phyloP scores from a whole-genome alignment of 1,140 invertebrate species.

The Grapholita molesta region DNA sequence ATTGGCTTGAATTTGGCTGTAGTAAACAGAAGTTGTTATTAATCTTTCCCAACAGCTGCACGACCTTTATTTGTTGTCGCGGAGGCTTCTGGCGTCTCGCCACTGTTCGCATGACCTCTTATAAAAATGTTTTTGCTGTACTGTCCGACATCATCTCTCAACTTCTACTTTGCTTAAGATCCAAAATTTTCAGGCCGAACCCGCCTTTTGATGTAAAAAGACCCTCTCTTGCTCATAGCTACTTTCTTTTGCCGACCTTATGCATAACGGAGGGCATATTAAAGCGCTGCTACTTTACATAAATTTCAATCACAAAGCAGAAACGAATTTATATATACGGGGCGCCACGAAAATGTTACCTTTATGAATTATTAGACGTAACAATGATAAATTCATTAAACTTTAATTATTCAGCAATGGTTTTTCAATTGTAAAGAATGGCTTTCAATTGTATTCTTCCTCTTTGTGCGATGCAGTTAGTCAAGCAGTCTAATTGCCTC shows the following conservation, averaged over 20 bases:
- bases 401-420: slow-evolving; percentile 33
- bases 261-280: slow-evolving; percentile 14
- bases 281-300: slow-evolving; percentile 18
- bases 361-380: slow-evolving; percentile 30
- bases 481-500: slow-evolving; percentile 1
- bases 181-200: neutral
- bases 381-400: slow-evolving; percentile 35
- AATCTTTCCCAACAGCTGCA: slow-evolving; percentile 51
- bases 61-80: slow-evolving; percentile 67
- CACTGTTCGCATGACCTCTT: slow-evolving; percentile 39
- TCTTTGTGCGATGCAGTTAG: neutral
- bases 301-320: slow-evolving; percentile 13
- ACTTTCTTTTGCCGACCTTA: slow-evolving; percentile 15
- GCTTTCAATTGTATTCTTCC: neutral
- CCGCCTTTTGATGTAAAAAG: neutral
- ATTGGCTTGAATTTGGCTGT: slow-evolving; percentile 60
- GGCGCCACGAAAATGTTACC: neutral
- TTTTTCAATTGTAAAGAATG: slow-evolving; percentile 24
- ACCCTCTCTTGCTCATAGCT: neutral
- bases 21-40: slow-evolving; percentile 54
- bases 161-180: neutral
- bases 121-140: slow-evolving; percentile 51
- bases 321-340: slow-evolving; percentile 9
- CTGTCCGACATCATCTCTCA: neutral
- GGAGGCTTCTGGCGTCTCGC: slow-evolving; percentile 49